Base-by-base conservation (phyloP, 2,888 invertebrate species). In the Dione vanillae region DNA sequence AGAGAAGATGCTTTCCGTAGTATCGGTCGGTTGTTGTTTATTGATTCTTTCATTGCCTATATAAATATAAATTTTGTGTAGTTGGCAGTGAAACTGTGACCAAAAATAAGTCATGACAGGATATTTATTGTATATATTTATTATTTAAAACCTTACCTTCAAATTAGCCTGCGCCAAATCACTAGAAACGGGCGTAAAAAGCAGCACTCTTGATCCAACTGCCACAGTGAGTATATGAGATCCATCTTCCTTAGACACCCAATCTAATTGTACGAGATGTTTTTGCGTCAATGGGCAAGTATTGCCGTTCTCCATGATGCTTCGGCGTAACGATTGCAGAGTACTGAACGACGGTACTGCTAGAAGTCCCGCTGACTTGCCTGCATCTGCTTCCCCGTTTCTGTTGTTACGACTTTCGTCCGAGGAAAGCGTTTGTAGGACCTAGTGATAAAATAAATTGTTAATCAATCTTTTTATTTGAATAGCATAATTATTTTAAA, bases 181-280 rank as follows among this genome's bases (percentile, higher is more conserved):
- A 77, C 97, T 98, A 1, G 98, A 98, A 0, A 99, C 97, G 0
- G 98, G 97, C 0, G 99, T 98, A 79, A 98, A 99, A 9, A 99
- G 91, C 85, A 98, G 95, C 49, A 99, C 97, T 87, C 98, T 97
- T 71, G 97, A 98, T 0, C 98, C 99, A 47, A 99, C 98, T 0
- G 98, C 98, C 0, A 99, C 98, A 0, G 99, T 99, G 49, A 99
- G 90, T 79, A 99, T 98, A 86, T 99, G 99, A 0, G 98, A 98
- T 0, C 99, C 99, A 85, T 99, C 99, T 88, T 99, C 99, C 78
- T 99, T 98, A 0, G 99, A 99, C 12, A 99, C 99, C 99, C 99
- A 99, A 90, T 99, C 99, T 49, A 99, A 91, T 83, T 99, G 99
- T 0, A 99, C 98, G 37, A 98, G 93, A 88, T 98, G 98, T 86